phyloP scores from a whole-genome alignment of 2,888 invertebrate species.

The Agonopterix arenella region DNA sequence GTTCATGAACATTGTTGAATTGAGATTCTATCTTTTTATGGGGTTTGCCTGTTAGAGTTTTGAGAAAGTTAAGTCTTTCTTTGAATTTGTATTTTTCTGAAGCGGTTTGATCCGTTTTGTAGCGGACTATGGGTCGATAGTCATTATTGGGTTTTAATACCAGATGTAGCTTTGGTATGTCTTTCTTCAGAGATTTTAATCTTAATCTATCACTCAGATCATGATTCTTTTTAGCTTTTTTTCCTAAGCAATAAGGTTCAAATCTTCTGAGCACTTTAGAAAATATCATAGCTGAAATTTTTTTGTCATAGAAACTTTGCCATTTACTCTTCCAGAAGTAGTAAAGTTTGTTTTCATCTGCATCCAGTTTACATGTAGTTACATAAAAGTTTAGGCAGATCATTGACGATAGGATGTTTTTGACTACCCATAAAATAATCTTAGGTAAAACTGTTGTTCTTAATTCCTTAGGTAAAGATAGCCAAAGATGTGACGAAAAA shows the following conservation, averaged over 20 bases:
- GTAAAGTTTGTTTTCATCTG: conserved; percentile 59
- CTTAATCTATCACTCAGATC: conserved; percentile 28
- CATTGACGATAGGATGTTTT: conserved; percentile 49
- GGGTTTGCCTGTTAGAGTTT: conserved; percentile 32
- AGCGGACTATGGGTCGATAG: conserved; percentile 58
- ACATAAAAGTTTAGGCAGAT: conserved; percentile 62
- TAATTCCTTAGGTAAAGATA: conserved; percentile 3
- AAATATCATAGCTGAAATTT: conserved; percentile 45
- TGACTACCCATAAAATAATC: conserved; percentile 45
- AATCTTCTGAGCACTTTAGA: conserved; percentile 41
- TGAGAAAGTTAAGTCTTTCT: conserved; percentile 47
- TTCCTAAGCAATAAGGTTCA: conserved; percentile 37
- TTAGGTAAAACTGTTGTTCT: conserved; percentile 26
- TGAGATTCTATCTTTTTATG: conserved; percentile 40
- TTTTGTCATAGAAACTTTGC: conserved; percentile 64
- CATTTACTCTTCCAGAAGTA: conserved; percentile 62
- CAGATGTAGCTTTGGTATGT: conserved; percentile 56
- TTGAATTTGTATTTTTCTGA: conserved; percentile 50
- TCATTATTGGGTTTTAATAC: conserved; percentile 52
- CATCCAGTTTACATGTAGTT: conserved; percentile 56
- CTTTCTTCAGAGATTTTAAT: conserved; percentile 35
- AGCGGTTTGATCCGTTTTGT: conserved; percentile 37
- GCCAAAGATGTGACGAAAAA: conserved; percentile 38
- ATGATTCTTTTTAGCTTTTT: conserved; percentile 32
- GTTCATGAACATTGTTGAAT: conserved; percentile 32